A percentile compares a stretch with the other conserved stretches of the same genome.
phyloP scores from a whole-genome alignment of 2,797 vertebrate species.

The Dipus sagitta region DNA sequence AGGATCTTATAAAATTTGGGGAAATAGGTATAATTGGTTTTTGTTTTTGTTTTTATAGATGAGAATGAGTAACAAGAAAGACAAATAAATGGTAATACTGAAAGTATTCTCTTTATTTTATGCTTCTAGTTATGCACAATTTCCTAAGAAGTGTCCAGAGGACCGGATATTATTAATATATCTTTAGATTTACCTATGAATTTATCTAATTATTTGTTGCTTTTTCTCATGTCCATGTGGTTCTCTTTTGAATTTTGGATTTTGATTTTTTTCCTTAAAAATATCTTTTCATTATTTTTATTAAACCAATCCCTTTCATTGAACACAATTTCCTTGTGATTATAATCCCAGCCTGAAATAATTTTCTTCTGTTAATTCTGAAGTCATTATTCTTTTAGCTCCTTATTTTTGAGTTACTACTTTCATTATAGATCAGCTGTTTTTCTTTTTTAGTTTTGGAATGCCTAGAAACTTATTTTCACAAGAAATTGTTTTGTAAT shows the following conservation, averaged over 20 bases:
- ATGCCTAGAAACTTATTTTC: neutral
- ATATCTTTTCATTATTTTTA: constrained; percentile 15
- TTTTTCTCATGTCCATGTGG: neutral
- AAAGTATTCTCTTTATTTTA: constrained; percentile 24
- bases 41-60: constrained; percentile 1
- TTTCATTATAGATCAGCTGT: neutral
- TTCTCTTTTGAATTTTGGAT: neutral
- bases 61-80: constrained; percentile 7
- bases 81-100: constrained; percentile 1
- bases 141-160: neutral
- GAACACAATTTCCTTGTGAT: neutral
- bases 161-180: neutral
- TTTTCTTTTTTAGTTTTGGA: constrained; percentile 9
- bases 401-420: neutral
- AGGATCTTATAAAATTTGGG: constrained; percentile 23
- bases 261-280: neutral
- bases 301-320: neutral
- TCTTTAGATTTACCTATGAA: neutral
- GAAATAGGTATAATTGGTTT: neutral
- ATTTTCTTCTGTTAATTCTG: neutral
- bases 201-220: constrained; percentile 17
- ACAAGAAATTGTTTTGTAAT: neutral
- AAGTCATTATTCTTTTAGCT: neutral
- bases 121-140: neutral
- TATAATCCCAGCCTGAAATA: constrained; percentile 47